phyloP scores from a whole-genome alignment of 2,113 vertebrate genomes.

The Madoqua kirkii region DNA sequence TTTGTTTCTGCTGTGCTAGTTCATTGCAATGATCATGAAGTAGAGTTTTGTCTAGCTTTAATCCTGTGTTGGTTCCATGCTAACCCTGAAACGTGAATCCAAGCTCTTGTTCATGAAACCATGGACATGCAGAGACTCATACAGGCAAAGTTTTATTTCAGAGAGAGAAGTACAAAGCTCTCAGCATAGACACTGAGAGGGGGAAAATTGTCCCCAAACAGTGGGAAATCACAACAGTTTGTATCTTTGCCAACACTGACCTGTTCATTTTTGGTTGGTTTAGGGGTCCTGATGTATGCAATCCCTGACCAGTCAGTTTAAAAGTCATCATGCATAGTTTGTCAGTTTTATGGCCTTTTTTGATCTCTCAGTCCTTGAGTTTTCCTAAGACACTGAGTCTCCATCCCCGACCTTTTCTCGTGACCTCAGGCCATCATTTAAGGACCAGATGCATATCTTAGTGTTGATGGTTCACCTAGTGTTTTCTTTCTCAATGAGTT shows the following conservation, averaged over 20 bases:
- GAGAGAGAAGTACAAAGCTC: not conserved
- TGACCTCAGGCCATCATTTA: not conserved
- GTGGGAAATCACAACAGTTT: not conserved
- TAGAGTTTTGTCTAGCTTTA: not conserved
- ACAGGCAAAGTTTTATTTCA: not conserved
- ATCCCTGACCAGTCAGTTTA: not conserved
- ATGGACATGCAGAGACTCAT: not conserved
- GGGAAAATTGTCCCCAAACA: not conserved
- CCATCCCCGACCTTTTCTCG: not conserved
- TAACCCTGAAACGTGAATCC: not conserved
- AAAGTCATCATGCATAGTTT: not conserved
- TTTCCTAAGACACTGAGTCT: not conserved
- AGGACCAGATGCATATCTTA: not conserved
- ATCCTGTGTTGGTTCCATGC: not conserved
- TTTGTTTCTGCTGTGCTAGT: not conserved
- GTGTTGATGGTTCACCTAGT: not conserved
- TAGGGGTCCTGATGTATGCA: not conserved
- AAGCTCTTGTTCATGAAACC: not conserved
- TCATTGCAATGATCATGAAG: not conserved
- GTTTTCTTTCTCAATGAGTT: not conserved
- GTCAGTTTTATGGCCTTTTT: not conserved
- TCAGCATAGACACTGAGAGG: not conserved
- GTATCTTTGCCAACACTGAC: not conserved
- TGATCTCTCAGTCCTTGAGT: not conserved
- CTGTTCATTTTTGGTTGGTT: not conserved